These are phyloP conservation scores for Hirtodrosophila duncani DNA, from an alignment of 2,888 invertebrate genomes.

Conservation along the genomic window DNA sequence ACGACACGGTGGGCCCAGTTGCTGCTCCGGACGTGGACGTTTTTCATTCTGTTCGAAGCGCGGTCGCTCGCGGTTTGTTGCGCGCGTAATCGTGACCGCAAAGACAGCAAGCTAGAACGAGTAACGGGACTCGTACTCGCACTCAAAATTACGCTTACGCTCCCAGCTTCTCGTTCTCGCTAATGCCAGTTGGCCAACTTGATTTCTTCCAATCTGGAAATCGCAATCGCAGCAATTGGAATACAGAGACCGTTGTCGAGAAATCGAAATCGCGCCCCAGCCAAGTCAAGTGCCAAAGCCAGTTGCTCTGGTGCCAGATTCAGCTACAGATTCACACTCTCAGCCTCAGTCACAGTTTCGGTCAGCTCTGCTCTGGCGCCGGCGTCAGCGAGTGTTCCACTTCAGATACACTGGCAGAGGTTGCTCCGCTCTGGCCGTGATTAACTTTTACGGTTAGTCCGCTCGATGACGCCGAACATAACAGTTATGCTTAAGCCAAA, in stretches of 20 bases:
- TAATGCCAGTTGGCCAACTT: constrained; percentile 36
- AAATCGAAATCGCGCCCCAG: constrained; percentile 56
- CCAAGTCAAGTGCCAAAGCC: constrained; percentile 33
- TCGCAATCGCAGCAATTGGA: constrained; percentile 72
- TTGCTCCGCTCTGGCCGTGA: constrained; percentile 58
- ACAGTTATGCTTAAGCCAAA: constrained; percentile 51
- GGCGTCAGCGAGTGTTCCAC: constrained; percentile 42
- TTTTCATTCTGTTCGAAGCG: too few relatives aligned
- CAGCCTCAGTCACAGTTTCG: constrained; percentile 46
- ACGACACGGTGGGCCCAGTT: too few relatives aligned
- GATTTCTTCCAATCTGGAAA: constrained; percentile 75
- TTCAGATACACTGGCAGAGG: too few relatives aligned
- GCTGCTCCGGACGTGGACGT: too few relatives aligned
- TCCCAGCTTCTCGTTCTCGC: constrained; percentile 35
- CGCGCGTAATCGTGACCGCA: too few relatives aligned
- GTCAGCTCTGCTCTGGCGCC: constrained; percentile 31
- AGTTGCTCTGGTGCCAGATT: constrained; percentile 36
- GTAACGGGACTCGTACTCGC: too few relatives aligned
- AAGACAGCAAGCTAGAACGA: too few relatives aligned
- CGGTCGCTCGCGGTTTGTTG: too few relatives aligned
- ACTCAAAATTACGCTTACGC: too few relatives aligned
- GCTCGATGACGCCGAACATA: constrained; percentile 74
- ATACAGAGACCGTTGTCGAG: constrained; percentile 29
- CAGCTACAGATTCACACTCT: constrained; percentile 22
- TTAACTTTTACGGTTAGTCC: constrained; percentile 77